Base-by-base conservation (phyloP, 1,140 invertebrate species). In the Cephus cinctus region DNA sequence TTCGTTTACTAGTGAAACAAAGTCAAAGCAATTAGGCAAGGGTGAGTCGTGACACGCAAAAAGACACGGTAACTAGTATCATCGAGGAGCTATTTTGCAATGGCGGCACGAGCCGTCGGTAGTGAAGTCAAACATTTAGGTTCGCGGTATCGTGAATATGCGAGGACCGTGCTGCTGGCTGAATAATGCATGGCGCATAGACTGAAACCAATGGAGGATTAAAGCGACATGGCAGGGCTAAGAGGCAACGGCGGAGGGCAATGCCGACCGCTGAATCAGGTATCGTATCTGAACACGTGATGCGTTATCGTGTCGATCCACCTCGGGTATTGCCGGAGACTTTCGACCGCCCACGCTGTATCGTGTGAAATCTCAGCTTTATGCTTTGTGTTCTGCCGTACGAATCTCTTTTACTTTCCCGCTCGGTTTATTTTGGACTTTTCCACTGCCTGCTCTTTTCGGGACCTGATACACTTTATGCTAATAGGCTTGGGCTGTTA, bases 51-150 rank as follows among this genome's bases (percentile, higher is more conserved):
- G n/a, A n/a, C n/a, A n/a, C n/a, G n/a, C n/a, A n/a, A n/a, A n/a
- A n/a, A n/a, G n/a, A n/a, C n/a, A n/a, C n/a, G n/a, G n/a, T n/a
- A n/a, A n/a, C n/a, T n/a, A n/a, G n/a, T n/a, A n/a, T n/a, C n/a
- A n/a, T n/a, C n/a, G n/a, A n/a, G n/a, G n/a, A n/a, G n/a, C n/a
- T n/a, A n/a, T n/a, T n/a, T n/a, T n/a, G n/a, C n/a, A n/a, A n/a
- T n/a, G n/a, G n/a, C n/a, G n/a, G n/a, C n/a, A n/a, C n/a, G n/a
- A n/a, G n/a, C n/a, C n/a, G n/a, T n/a, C n/a, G n/a, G n/a, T n/a
- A n/a, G n/a, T n/a, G n/a, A 42, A 50, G 48, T 53, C 44, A 48
- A 53, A 48, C 51, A 53, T 53, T 53, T 53, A 53, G 51, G 41
- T 32, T 34, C 23, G 34, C 51, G 41, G 40, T 14, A 11, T 15